phyloP scores from a whole-genome alignment of 2,797 vertebrate genomes.

The Psittacula derbiana region DNA sequence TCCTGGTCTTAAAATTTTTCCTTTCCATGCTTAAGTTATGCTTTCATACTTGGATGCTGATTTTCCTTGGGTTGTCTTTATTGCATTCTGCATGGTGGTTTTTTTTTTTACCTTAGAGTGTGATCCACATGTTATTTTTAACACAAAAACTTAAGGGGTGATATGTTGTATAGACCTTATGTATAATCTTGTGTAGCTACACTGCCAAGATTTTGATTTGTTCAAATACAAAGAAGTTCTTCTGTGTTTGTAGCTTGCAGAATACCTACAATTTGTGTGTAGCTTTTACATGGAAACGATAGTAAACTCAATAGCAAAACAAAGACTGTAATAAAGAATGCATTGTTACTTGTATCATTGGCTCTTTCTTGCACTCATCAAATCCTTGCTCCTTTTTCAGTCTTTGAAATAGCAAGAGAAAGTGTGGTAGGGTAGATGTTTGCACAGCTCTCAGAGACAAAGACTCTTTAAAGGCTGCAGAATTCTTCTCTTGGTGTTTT shows the following conservation, averaged over 20 bases:
- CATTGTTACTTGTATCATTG: not conserved
- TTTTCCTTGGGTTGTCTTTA: not conserved
- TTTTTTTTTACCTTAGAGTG: not conserved
- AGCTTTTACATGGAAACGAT: not conserved
- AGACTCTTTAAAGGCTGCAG: not conserved
- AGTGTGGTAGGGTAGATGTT: not conserved
- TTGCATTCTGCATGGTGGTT: not conserved
- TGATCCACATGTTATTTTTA: not conserved
- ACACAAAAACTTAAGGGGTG: not conserved
- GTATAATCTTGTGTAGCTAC: not conserved
- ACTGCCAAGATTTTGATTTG: not conserved
- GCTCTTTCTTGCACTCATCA: not conserved
- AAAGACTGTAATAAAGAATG: not conserved
- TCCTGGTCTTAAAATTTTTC: not conserved
- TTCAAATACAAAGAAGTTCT: not conserved
- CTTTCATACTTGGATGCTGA: not conserved
- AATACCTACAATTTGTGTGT: not conserved
- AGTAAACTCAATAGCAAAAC: not conserved
- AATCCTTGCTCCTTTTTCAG: not conserved
- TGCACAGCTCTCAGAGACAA: not conserved
- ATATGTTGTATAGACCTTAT: not conserved
- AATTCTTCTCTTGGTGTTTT: not conserved
- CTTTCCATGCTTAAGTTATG: not conserved
- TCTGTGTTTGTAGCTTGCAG: not conserved
- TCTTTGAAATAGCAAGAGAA: not conserved